Evolutionary conservation across 2,888 invertebrate genomes (phyloP).

Genomic region (Cantharis flavilabris): DNA sequence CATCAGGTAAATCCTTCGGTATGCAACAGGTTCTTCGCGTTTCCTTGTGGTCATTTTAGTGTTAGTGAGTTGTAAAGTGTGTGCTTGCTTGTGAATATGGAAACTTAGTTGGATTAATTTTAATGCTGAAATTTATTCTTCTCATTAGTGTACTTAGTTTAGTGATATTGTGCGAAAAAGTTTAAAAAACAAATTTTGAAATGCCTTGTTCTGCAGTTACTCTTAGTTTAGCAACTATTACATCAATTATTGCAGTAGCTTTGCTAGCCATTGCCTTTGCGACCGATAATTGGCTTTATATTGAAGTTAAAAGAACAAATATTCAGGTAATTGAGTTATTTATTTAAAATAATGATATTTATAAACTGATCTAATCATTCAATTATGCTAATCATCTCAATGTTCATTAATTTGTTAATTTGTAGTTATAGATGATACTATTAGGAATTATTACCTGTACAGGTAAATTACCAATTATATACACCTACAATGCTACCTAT

Average conservation of each 20-base stretch:
- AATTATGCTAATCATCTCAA: neutral
- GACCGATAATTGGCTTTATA: conserved; percentile 96
- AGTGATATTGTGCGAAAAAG: conserved; percentile 12
- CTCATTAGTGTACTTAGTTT: conserved; percentile 7
- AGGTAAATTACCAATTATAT: neutral
- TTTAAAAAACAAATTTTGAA: conserved; percentile 46
- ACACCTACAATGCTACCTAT: neutral
- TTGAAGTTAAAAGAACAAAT: conserved; percentile 86
- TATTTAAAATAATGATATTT: neutral
- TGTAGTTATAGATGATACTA: neutral
- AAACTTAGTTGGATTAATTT: conserved; percentile 24
- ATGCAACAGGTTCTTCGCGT: conserved; percentile 38
- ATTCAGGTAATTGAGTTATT: conserved; percentile 73
- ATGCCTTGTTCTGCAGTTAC: conserved; percentile 96
- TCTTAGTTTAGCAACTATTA: conserved; percentile 92
- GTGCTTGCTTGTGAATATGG: conserved; percentile 28
- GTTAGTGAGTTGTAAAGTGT: conserved; percentile 26
- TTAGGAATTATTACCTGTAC: neutral
- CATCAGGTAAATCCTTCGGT: conserved; percentile 30
- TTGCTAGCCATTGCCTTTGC: conserved; percentile 92
- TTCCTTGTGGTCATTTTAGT: conserved; percentile 31
- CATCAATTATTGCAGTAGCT: conserved; percentile 92
- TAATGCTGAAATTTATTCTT: neutral
- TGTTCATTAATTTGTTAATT: neutral
- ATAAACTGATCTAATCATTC: neutral